Evolutionary conservation across 2,113 vertebrate species (phyloP).

Genomic region (Onychostoma macrolepis): DNA sequence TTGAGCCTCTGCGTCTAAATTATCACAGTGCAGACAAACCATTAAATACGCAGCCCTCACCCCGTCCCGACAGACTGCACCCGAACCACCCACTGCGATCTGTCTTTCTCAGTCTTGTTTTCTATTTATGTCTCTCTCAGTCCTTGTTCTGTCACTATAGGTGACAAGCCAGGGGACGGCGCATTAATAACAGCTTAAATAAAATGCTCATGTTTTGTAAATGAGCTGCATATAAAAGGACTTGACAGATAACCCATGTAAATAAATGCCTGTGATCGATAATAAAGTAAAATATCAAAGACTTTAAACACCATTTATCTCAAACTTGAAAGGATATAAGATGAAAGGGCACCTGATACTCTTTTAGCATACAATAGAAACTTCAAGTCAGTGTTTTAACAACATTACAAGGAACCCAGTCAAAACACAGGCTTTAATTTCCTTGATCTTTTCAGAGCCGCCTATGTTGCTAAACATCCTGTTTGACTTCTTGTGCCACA

Average conservation of each 20-base stretch:
- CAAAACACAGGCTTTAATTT: not conserved
- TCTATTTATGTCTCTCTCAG: conserved; percentile 21
- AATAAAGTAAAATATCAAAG: conserved; percentile 17
- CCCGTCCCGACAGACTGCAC: conserved; percentile 29
- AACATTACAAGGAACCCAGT: not conserved
- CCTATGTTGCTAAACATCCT: conserved; percentile 17
- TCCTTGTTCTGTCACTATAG: not conserved
- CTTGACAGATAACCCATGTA: not conserved
- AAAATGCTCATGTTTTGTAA: conserved; percentile 25
- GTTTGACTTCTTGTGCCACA: not conserved
- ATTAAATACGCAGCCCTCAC: conserved; percentile 35
- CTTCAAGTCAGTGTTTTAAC: conserved; percentile 4
- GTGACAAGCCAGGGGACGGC: not conserved
- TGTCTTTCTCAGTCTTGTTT: conserved; percentile 30
- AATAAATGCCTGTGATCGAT: not conserved
- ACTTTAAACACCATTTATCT: not conserved
- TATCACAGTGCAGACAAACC: conserved; percentile 45
- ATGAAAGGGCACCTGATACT: not conserved
- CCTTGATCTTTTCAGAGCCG: not conserved
- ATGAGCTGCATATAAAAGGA: conserved; percentile 11
- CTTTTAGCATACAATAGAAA: not conserved
- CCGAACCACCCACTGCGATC: conserved; percentile 30
- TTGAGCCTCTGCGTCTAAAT: conserved; percentile 43
- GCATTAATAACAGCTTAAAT: conserved; percentile 1
- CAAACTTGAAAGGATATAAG: not conserved